Conservation (phyloP, 2,888 invertebrate species). For the Apoderus coryli region DNA sequence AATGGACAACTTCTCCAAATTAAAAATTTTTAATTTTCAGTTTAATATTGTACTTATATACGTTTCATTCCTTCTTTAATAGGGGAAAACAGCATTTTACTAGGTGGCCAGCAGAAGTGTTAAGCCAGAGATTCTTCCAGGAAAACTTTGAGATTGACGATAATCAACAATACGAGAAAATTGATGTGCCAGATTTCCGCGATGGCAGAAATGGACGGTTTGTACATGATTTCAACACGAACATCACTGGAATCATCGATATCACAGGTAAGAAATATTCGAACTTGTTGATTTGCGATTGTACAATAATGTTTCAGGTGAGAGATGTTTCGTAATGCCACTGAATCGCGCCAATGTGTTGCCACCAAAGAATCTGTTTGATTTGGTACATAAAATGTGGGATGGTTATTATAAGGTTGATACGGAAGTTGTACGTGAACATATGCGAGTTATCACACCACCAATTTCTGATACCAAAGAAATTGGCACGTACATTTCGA, state of each 20-base stretch:
- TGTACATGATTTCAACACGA: conserved; percentile 81
- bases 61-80: too few relatives aligned
- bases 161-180: conserved; percentile 63
- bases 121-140: too few relatives aligned
- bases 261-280: conserved; percentile 20
- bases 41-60: too few relatives aligned
- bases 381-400: conserved; percentile 66
- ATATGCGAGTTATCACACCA: conserved; percentile 61
- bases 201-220: conserved; percentile 73
- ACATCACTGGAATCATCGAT: conserved; percentile 42
- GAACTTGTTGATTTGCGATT: too few relatives aligned
- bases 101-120: too few relatives aligned
- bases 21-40: too few relatives aligned
- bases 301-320: conserved; percentile 25
- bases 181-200: conserved; percentile 72
- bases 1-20: too few relatives aligned
- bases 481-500: conserved; percentile 54
- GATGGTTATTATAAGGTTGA: conserved; percentile 70
- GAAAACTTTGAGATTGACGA: conserved; percentile 72
- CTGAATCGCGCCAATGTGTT: conserved; percentile 60
- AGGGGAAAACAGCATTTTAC: too few relatives aligned
- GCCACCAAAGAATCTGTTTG: conserved; percentile 65
- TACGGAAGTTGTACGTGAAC: conserved; percentile 58
- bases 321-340: conserved; percentile 82
- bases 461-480: conserved; percentile 46